Percentiles rank a stretch among this genome's conserved stretches.
These are phyloP conservation scores for Pelecanoides urinatrix DNA, from an alignment of 2,113 vertebrate species.

Conservation along the genomic window DNA sequence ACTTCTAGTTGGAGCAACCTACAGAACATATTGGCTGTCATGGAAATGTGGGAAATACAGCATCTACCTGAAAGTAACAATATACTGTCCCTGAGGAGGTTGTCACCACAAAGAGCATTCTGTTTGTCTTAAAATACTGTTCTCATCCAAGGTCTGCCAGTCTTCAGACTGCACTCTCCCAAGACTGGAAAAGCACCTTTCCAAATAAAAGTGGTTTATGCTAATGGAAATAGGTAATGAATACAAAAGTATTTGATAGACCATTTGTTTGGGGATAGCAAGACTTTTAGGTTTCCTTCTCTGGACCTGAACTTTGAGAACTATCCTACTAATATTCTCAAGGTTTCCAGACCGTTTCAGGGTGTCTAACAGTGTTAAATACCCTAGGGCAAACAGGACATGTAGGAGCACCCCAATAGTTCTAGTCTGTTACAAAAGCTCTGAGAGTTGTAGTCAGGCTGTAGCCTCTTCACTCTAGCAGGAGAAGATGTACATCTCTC, in stretches of 20 bases:
- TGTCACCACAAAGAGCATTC: neutral
- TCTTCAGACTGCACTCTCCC: neutral
- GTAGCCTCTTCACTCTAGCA: neutral
- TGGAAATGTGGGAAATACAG: neutral
- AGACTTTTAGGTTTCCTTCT: neutral
- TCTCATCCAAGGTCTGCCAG: neutral
- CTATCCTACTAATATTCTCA: neutral
- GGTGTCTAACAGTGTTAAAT: neutral
- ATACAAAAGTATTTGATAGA: neutral
- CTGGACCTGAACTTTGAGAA: neutral
- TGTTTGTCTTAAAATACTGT: neutral
- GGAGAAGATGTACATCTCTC: neutral
- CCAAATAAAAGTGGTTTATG: neutral
- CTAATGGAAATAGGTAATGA: neutral
- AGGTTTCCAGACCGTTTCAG: neutral
- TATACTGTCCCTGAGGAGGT: neutral
- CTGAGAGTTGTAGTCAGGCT: neutral
- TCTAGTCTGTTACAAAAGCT: neutral
- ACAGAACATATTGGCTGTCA: neutral
- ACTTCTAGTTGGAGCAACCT: neutral
- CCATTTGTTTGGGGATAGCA: neutral
- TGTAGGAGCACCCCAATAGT: neutral
- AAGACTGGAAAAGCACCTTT: neutral
- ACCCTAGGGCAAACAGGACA: neutral
- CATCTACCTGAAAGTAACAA: neutral